phyloP scores from a whole-genome alignment of 2,888 invertebrate genomes.

The Amphipyra berbera region DNA sequence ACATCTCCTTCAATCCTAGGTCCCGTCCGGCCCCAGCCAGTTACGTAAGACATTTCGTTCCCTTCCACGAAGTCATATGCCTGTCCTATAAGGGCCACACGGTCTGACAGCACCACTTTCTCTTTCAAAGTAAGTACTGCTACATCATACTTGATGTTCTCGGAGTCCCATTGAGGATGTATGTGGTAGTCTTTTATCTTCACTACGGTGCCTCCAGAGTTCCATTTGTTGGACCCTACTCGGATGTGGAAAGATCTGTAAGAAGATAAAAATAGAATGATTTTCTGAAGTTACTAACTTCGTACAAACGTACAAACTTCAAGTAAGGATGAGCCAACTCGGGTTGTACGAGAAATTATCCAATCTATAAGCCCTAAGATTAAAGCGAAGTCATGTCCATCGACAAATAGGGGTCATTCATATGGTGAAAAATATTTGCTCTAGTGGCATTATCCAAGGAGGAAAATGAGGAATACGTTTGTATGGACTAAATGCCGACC shows the following conservation, averaged over 20 bases:
- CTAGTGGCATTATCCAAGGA: too few species aligned
- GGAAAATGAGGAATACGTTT: too few species aligned
- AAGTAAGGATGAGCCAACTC: too few species aligned
- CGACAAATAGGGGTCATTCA: too few species aligned
- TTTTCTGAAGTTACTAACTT: too few species aligned
- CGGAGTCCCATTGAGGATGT: conserved; percentile 55
- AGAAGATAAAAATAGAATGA: neutral
- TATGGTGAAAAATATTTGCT: too few species aligned
- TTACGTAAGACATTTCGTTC: conserved; percentile 35
- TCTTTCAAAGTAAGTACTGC: conserved; percentile 29
- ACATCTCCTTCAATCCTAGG: conserved; percentile 38
- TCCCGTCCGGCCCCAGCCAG: conserved; percentile 63
- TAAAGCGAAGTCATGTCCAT: too few species aligned
- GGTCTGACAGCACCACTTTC: conserved; percentile 23
- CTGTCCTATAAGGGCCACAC: conserved; percentile 31
- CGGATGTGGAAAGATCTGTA: conserved; percentile 47
- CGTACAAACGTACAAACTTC: too few species aligned
- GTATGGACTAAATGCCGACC: too few species aligned
- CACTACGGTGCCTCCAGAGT: conserved; percentile 45
- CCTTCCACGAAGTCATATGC: conserved; percentile 38
- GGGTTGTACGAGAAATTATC: too few species aligned
- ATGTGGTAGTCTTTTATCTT: conserved; percentile 31
- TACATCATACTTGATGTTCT: conserved; percentile 48
- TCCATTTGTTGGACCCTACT: conserved; percentile 60
- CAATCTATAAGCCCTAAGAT: too few species aligned